phyloP scores from a whole-genome alignment of 53 echinoderm and acorn worm genomes.

The Temnopleurus reevesii region DNA sequence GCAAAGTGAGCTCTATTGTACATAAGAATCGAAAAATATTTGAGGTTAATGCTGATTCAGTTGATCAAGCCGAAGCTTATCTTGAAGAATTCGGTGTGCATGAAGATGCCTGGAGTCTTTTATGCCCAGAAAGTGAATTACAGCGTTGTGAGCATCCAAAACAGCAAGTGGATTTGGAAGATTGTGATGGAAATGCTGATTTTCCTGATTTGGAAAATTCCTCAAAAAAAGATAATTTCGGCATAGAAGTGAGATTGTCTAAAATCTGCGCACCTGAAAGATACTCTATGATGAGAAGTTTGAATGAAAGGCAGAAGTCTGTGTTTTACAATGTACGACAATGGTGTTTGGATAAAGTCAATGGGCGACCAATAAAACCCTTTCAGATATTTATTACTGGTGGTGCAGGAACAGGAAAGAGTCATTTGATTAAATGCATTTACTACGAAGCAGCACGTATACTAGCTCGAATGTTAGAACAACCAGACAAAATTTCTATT shows the following conservation, averaged over 20 bases:
- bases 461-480: constrained; percentile 50
- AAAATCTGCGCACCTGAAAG: constrained; percentile 48
- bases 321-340: constrained; percentile 64
- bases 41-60: background rate
- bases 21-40: background rate
- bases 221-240: background rate
- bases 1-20: constrained; percentile 22
- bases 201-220: background rate
- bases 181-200: background rate
- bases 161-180: constrained; percentile 49
- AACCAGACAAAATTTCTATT: constrained; percentile 62
- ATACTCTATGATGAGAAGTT: constrained; percentile 44
- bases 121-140: constrained; percentile 55
- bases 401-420: constrained; percentile 73
- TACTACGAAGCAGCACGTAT: constrained; percentile 70
- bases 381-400: constrained; percentile 68
- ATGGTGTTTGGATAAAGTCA: constrained; percentile 67
- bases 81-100: constrained; percentile 50
- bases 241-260: background rate
- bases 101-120: constrained; percentile 69
- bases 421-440: constrained; percentile 67
- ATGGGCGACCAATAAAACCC: constrained; percentile 60
- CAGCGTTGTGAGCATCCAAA: constrained; percentile 48
- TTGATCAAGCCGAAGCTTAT: constrained; percentile 54
- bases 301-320: constrained; percentile 62